Evolutionary conservation across 2,113 vertebrate genomes (phyloP).

Genomic region (Corvus cornix): DNA sequence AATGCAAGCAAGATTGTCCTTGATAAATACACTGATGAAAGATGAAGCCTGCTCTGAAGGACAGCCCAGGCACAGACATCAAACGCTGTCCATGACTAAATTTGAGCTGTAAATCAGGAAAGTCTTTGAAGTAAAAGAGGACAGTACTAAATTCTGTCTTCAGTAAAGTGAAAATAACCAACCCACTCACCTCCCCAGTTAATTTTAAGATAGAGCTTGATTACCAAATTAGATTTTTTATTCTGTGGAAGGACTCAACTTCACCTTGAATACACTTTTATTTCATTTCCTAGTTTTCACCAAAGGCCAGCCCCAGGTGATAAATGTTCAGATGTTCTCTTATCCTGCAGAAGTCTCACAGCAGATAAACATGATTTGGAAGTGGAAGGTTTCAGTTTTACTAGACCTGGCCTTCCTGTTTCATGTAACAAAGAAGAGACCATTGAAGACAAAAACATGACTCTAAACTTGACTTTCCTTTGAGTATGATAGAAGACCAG

Average conservation of each 20-base stretch:
- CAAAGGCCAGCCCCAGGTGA: background rate
- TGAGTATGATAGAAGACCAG: background rate
- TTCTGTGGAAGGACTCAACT: background rate
- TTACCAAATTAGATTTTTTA: background rate
- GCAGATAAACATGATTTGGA: background rate
- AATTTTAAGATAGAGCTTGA: background rate
- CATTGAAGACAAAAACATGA: background rate
- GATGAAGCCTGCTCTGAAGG: background rate
- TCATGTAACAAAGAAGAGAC: background rate
- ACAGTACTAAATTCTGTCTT: background rate
- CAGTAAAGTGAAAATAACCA: background rate
- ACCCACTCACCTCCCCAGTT: background rate
- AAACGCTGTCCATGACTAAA: background rate
- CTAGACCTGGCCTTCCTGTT: background rate
- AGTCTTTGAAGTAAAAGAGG: background rate
- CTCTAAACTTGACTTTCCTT: background rate
- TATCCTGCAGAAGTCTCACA: background rate
- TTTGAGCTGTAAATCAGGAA: background rate
- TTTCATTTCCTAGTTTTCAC: background rate
- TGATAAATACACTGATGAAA: background rate
- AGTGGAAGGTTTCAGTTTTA: background rate
- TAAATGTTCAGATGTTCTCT: background rate
- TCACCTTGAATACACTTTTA: background rate
- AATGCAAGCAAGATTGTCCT: background rate
- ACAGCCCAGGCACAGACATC: background rate